Evolutionary conservation across 2,113 vertebrate genomes (phyloP).

Genomic region (Megaceryle maxima): DNA sequence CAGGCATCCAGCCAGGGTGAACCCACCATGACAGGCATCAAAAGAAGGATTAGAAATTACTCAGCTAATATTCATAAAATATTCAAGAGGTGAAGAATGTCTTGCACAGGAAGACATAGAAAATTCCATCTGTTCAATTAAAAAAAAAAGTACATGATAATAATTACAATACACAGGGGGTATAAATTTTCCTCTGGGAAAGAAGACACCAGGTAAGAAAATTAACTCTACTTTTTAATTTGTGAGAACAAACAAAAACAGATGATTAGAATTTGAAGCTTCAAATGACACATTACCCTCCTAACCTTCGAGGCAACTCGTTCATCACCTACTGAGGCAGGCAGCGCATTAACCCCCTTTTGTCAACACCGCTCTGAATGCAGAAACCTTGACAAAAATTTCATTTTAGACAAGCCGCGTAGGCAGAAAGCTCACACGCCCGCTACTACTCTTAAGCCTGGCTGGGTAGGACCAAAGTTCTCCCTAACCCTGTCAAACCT

Average conservation of each 20-base stretch:
- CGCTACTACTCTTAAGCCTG: not conserved
- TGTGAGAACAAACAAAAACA: not conserved
- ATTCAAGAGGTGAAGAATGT: not conserved
- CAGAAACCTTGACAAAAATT: fast-evolving
- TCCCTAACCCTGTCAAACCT: fast-evolving
- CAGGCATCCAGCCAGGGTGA: not conserved
- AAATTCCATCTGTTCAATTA: not conserved
- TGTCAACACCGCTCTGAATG: fast-evolving
- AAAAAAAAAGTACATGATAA: fast-evolving
- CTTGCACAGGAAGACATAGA: not conserved
- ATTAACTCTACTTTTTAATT: not conserved
- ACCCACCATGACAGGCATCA: not conserved
- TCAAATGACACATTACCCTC: fast-evolving
- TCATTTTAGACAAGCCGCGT: fast-evolving
- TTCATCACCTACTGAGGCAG: fast-evolving
- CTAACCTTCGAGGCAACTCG: fast-evolving
- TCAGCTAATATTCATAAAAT: not conserved
- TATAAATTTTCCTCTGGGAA: not conserved
- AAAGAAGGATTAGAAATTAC: not conserved
- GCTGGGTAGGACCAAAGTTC: fast-evolving
- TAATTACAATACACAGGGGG: not conserved
- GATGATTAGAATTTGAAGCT: not conserved
- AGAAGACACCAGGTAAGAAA: not conserved
- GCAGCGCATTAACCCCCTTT: fast-evolving
- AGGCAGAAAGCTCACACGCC: not conserved